phyloP scores from a whole-genome alignment of 2,888 invertebrate species.

The Biston stratarius region DNA sequence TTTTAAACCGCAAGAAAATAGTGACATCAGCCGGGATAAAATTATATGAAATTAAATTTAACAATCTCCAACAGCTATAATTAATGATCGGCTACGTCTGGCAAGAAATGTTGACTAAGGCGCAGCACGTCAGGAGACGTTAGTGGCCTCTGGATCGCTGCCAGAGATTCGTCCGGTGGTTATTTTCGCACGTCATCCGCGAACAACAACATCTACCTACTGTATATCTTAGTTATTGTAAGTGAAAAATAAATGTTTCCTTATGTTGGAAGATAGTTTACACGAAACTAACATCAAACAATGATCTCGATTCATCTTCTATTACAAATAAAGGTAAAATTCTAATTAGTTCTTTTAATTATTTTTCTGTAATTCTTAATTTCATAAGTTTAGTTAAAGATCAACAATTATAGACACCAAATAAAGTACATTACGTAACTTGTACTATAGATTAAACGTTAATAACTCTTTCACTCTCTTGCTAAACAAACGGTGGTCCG shows the following conservation, averaged over 20 bases:
- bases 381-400: too few species aligned
- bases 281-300: background rate
- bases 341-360: too few species aligned
- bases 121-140: slow-evolving; percentile 65
- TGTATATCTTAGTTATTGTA: slow-evolving; percentile 2
- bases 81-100: slow-evolving; percentile 46
- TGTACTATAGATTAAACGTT: too few species aligned
- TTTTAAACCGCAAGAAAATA: slow-evolving; percentile 21
- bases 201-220: slow-evolving; percentile 65
- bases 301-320: background rate
- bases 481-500: too few species aligned
- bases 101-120: slow-evolving; percentile 59
- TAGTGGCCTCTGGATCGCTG: slow-evolving; percentile 76
- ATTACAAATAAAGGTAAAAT: background rate
- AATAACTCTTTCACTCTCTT: too few species aligned
- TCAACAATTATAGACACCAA: too few species aligned
- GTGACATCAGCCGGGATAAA: slow-evolving; percentile 33
- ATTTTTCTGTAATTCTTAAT: too few species aligned
- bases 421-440: too few species aligned
- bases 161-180: slow-evolving; percentile 78
- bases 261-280: background rate
- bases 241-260: background rate
- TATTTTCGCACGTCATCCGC: slow-evolving; percentile 81
- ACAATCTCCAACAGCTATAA: slow-evolving; percentile 42
- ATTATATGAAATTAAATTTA: slow-evolving; percentile 37